Evolutionary conservation across 1,140 invertebrate species (phyloP).

Genomic region (Calliphora vicina): DNA sequence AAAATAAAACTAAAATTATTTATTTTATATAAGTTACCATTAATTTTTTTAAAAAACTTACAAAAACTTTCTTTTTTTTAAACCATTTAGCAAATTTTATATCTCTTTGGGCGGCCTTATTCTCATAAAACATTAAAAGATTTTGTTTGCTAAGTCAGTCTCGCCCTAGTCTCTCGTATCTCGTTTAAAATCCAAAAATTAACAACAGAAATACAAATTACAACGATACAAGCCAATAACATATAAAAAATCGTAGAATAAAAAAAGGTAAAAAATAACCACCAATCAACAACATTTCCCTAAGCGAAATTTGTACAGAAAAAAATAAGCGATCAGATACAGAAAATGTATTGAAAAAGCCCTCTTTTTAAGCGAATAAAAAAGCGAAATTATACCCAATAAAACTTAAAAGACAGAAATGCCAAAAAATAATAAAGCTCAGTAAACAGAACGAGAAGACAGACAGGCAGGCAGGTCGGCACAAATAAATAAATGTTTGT

Average conservation of each 20-base stretch:
- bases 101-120: conserved; percentile 14
- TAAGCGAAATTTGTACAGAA: neutral
- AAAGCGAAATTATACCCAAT: neutral
- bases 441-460: neutral
- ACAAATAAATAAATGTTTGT: neutral
- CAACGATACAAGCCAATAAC: neutral
- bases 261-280: neutral
- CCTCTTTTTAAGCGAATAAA: neutral
- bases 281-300: no score
- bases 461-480: conserved; percentile 10
- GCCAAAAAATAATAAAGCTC: neutral
- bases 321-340: neutral
- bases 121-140: conserved; percentile 7
- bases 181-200: neutral
- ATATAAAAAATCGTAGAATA: neutral
- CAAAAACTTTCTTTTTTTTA: conserved; percentile 30
- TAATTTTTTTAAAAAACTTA: conserved; percentile 25
- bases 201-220: neutral
- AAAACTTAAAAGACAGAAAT: neutral
- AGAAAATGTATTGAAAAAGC: neutral
- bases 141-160: conserved; percentile 26
- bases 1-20: neutral
- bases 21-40: neutral
- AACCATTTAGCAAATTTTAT: conserved; percentile 25
- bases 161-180: conserved; percentile 13